Conservation (phyloP, 2,888 invertebrate genomes). For the Ormia ochracea region DNA sequence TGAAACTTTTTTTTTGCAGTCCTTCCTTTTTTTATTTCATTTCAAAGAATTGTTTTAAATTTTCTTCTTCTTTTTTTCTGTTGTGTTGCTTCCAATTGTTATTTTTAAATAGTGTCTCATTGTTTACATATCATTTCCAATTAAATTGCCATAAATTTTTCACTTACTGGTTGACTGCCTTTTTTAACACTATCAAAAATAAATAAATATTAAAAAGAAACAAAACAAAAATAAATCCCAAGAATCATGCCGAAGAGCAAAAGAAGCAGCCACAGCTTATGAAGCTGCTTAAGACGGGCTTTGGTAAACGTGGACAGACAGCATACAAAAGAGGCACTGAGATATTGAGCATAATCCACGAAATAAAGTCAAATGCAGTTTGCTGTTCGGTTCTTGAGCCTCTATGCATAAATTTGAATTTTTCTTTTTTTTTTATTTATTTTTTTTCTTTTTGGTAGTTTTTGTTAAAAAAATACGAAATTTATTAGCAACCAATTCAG, state of each 20-base stretch:
- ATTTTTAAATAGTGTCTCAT: slow-evolving; percentile 63
- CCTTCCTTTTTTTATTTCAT: background rate
- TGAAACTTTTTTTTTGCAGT: background rate
- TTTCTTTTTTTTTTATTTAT: slow-evolving; percentile 2
- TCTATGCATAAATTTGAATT: slow-evolving; percentile 62
- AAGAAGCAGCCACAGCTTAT: slow-evolving; percentile 1
- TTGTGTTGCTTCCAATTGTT: slow-evolving; percentile 24
- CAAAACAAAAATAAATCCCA: slow-evolving; percentile 17
- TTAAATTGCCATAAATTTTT: slow-evolving; percentile 66
- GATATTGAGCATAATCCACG: slow-evolving; percentile 40
- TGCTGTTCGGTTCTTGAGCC: slow-evolving; percentile 25
- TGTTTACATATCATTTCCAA: slow-evolving; percentile 65
- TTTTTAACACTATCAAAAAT: slow-evolving; percentile 46
- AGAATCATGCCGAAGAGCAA: slow-evolving; percentile 36
- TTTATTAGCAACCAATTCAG: slow-evolving; percentile 55
- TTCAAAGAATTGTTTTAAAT: slow-evolving; percentile 50
- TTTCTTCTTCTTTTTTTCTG: slow-evolving; percentile 1
- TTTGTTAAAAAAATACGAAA: slow-evolving; percentile 13
- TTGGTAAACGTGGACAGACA: slow-evolving; percentile 6
- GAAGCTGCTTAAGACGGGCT: slow-evolving; percentile 11
- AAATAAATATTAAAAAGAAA: slow-evolving; percentile 16
- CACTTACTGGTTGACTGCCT: slow-evolving; percentile 59
- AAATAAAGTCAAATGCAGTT: slow-evolving; percentile 50
- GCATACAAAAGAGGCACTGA: background rate
- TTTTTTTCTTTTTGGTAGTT: background rate